Evolutionary conservation across 2,888 invertebrate species (phyloP).

Genomic region (Drosophila cognata): DNA sequence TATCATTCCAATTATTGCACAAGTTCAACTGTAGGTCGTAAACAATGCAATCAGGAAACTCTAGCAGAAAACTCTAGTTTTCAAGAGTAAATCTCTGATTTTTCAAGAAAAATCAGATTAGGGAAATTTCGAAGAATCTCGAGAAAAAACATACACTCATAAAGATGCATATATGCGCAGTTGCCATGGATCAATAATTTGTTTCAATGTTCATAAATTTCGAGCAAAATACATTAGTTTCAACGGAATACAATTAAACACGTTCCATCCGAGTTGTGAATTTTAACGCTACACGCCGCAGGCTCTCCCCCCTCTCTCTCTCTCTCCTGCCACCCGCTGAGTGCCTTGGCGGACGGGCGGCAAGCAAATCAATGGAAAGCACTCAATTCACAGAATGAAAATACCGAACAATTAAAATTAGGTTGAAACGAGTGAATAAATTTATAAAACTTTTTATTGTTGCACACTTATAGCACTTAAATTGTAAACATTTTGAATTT

Average conservation of each 20-base stretch:
- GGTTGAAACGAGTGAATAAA: slow-evolving; percentile 48
- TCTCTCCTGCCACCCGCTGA: too few relatives aligned
- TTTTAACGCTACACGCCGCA: slow-evolving; percentile 13
- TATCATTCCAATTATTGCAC: too few relatives aligned
- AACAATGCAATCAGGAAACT: too few relatives aligned
- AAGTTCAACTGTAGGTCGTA: too few relatives aligned
- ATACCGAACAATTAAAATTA: slow-evolving; percentile 23
- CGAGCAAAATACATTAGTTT: slow-evolving; percentile 11
- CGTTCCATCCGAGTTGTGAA: slow-evolving; percentile 8
- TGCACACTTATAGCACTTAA: slow-evolving; percentile 78
- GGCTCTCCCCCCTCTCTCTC: not conserved
- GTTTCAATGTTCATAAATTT: slow-evolving; percentile 14
- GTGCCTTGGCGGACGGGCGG: not conserved
- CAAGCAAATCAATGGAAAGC: slow-evolving; percentile 33
- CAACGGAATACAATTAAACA: slow-evolving; percentile 27
- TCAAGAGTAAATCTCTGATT: too few relatives aligned
- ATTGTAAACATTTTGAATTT: slow-evolving; percentile 65
- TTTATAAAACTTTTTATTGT: slow-evolving; percentile 74
- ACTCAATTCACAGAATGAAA: slow-evolving; percentile 43
- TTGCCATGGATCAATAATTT: slow-evolving; percentile 28
- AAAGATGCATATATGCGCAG: not conserved
- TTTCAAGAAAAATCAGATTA: too few relatives aligned
- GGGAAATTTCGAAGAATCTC: too few relatives aligned
- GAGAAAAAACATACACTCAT: not conserved
- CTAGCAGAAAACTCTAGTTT: too few relatives aligned